Conservation (phyloP, 2,888 invertebrate genomes). For the Laothoe populi region DNA sequence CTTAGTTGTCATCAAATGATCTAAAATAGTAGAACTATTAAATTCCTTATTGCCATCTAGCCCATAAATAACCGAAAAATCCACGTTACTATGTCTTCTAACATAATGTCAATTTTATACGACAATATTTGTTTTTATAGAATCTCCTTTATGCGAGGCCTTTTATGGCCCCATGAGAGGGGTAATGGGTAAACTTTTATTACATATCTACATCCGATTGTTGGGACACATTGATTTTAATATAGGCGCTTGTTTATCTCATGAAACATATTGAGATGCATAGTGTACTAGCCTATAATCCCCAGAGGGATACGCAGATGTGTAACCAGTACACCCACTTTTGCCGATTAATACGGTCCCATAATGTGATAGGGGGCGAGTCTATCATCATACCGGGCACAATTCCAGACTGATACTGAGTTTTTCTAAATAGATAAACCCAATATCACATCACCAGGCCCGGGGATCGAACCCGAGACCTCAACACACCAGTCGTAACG, state of each 20-base stretch:
- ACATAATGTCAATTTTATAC: slow-evolving; percentile 28
- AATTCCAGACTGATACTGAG: no score
- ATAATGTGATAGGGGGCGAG: no score
- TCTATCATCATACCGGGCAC: no score
- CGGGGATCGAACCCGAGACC: no score
- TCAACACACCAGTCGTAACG: no score
- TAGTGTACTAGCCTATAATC: no score
- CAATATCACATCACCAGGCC: no score
- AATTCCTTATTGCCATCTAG: slow-evolving; percentile 1
- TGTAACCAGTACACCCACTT: no score
- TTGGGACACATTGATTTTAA: slow-evolving; percentile 54
- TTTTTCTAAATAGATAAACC: no score
- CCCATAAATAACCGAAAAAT: slow-evolving; percentile 15
- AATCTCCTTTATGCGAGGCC: slow-evolving; percentile 41
- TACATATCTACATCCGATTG: slow-evolving; percentile 54
- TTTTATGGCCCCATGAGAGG: slow-evolving; percentile 49
- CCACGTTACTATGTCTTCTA: slow-evolving; percentile 22
- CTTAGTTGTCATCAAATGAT: not conserved
- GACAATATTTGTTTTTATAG: slow-evolving; percentile 55
- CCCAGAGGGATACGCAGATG: no score
- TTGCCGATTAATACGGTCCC: no score
- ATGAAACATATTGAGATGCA: not conserved
- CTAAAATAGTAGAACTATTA: slow-evolving; percentile 2
- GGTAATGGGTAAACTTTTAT: slow-evolving; percentile 63
- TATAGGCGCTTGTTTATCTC: slow-evolving; percentile 18